Percentiles rank a stretch among this genome's conserved stretches.
phyloP scores from a whole-genome alignment of 2,797 vertebrate genomes.

The Falco cherrug region DNA sequence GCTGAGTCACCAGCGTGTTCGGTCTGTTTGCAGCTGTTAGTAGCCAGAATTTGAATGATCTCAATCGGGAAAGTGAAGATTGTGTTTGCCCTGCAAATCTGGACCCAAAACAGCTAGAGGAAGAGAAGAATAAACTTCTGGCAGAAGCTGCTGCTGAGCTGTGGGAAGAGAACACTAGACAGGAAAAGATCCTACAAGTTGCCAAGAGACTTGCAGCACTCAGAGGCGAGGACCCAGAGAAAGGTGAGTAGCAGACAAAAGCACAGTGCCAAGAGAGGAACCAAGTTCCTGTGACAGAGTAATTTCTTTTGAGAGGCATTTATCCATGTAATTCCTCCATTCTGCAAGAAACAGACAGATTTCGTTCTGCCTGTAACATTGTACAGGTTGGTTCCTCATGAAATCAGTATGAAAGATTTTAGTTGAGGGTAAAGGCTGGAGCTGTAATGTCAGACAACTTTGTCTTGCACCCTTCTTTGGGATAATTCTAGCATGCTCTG shows the following conservation, averaged over 20 bases:
- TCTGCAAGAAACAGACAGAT: neutral
- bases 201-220: slow-evolving; percentile 88
- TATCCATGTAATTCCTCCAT: neutral
- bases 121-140: slow-evolving; percentile 86
- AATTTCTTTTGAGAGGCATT: neutral
- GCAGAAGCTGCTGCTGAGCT: slow-evolving; percentile 88
- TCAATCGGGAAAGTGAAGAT: slow-evolving; percentile 75
- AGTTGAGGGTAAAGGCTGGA: neutral
- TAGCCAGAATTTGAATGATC: slow-evolving; percentile 82
- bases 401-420: neutral
- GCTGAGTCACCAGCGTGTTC: neutral
- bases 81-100: slow-evolving; percentile 73
- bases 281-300: neutral
- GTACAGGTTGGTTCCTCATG: neutral
- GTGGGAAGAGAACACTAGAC: slow-evolving; percentile 82
- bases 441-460: neutral
- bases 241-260: slow-evolving; percentile 76
- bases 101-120: slow-evolving; percentile 81
- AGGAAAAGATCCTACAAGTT: slow-evolving; percentile 86
- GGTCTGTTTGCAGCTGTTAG: slow-evolving; percentile 41
- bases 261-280: neutral
- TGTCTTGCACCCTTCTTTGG: neutral
- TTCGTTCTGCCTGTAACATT: neutral
- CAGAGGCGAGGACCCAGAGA: slow-evolving; percentile 89
- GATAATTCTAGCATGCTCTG: neutral